These are phyloP conservation scores for Halcyon malimbica DNA, from an alignment of 2,113 vertebrate genomes.

Conservation along the genomic window DNA sequence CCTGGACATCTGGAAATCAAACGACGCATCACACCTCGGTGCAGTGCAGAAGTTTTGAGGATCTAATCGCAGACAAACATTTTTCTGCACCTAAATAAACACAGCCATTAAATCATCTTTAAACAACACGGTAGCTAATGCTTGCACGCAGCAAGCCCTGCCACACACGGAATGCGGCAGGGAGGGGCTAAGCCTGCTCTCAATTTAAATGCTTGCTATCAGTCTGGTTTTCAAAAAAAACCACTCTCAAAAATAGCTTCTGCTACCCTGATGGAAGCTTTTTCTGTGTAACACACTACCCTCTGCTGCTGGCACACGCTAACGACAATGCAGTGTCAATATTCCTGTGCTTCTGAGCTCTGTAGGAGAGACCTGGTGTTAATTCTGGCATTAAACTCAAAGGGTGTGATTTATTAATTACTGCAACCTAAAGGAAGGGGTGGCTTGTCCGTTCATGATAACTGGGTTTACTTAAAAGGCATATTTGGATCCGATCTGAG, in stretches of 20 bases:
- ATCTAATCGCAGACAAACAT: neutral
- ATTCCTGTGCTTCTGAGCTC: neutral
- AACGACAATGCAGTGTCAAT: neutral
- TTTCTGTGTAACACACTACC: slow-evolving; percentile 32
- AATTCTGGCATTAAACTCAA: neutral
- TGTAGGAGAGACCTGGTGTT: neutral
- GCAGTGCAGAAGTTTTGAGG: accelerated
- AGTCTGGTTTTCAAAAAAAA: neutral
- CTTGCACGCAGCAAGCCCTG: neutral
- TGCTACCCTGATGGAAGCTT: accelerated
- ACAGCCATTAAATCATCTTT: neutral
- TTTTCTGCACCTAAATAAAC: neutral
- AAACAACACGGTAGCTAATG: neutral
- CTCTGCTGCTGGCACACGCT: slow-evolving; percentile 38
- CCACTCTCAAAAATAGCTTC: neutral
- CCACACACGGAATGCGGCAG: neutral
- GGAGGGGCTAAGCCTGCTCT: neutral
- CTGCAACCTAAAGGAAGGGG: neutral
- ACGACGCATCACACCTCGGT: neutral
- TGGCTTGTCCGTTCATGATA: neutral
- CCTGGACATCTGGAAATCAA: neutral
- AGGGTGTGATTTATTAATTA: neutral
- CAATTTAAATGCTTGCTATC: neutral
- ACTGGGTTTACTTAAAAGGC: neutral
- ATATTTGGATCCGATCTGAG: neutral